Base-by-base conservation (phyloP, 2,797 vertebrate genomes). In the Denticeps clupeoides region DNA sequence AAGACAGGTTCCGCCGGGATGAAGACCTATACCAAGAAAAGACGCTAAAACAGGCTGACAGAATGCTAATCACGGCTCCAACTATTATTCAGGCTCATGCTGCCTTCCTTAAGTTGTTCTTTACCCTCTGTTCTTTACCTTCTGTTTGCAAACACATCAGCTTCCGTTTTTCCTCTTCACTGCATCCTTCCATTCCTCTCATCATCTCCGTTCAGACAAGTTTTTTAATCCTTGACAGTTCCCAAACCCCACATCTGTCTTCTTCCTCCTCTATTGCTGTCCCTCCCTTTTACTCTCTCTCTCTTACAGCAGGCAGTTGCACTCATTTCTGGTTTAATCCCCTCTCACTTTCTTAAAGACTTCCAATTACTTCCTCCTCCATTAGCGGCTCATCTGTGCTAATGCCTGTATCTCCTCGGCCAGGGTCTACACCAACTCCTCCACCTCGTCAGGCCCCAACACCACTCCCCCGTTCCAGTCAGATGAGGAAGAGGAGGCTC, bases 351-450 rank as follows among this genome's bases (percentile, higher is more conserved):
- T 67, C 73, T 33, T 79, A 81, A 82, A 83, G 81, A 75, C 81
- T 80, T 83, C 80, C 80, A 81, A 82, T 83, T 82, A 82, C 74
- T 60, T 69, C 71, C 64, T 68, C 69, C 58, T 71, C 74, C 77
- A 77, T 80, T 78, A 78, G 73, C 57, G 29, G 68, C 72, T 79
- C 69, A 82, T 75, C 73, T 71, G 67, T 53, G 58, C 65, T 83
- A 82, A 82, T 82, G 77, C 77, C 73, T 72, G 64, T 77, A 80
- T 82, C 77, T 79, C 59, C 60, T 58, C 49, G 68, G 60, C 68
- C 67, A 60, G 67, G 66, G 70, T 67, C 81, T 74, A 77, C 53
- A 69, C 64, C 59, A 66, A 51, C 55, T 66, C 26, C 56, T 63
- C 60, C 53, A 42, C 61, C 55, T 18, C 45, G 5, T 23, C 16